phyloP scores from a whole-genome alignment of 2,797 vertebrate genomes.

The Sebastes variabilis region DNA sequence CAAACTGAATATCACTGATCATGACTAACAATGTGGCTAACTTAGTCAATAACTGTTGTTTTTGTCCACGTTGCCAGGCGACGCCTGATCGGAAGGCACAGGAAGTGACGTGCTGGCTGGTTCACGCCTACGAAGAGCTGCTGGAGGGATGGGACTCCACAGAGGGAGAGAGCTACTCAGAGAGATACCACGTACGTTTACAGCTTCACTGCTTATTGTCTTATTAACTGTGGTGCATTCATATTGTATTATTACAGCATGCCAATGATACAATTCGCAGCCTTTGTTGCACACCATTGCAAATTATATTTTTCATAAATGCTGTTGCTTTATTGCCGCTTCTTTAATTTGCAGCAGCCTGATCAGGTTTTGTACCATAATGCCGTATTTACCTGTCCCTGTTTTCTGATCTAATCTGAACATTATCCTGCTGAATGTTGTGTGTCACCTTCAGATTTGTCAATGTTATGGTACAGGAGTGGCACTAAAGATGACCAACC shows the following conservation, averaged over 20 bases:
- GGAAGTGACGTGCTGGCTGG: conserved; percentile 88
- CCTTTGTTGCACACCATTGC: neutral
- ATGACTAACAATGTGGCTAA: neutral
- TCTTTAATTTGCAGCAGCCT: neutral
- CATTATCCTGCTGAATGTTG: neutral
- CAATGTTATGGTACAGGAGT: neutral
- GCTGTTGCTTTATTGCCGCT: neutral
- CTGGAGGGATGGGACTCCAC: conserved; percentile 85
- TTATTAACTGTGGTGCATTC: too few relatives aligned
- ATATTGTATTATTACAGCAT: neutral
- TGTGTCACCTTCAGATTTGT: neutral
- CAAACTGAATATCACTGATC: neutral
- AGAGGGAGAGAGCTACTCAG: conserved; percentile 84
- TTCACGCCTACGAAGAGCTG: conserved; percentile 86
- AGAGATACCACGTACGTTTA: conserved; percentile 87
- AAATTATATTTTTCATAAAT: neutral
- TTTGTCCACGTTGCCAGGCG: conserved; percentile 46
- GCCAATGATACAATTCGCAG: neutral
- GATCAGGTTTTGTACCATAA: neutral
- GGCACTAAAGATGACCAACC: neutral
- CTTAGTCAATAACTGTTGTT: neutral
- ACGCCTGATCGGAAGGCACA: conserved; percentile 79
- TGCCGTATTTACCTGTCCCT: neutral
- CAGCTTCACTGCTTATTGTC: neutral
- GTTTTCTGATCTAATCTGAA: neutral